Evolutionary conservation across 2,797 vertebrate genomes (phyloP), one percentile per base, ranked within the genome.

Genomic region (Smutsia temminckii): DNA sequence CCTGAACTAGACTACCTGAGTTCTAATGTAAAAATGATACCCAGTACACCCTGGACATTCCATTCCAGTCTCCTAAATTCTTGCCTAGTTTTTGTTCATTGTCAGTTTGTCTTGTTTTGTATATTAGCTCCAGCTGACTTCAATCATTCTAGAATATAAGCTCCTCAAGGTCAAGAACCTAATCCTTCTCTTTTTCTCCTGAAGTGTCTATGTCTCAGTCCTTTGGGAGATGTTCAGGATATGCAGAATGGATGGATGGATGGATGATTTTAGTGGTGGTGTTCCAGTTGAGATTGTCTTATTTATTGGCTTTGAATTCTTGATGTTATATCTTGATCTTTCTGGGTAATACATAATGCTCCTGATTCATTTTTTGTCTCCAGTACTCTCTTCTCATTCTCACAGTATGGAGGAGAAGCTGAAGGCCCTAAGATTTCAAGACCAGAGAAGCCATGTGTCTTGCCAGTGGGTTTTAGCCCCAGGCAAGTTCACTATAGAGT

Each of bases 271-370:
- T 88, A 85, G 51, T 89, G 51, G n/a, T 94, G 37, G 64, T 85
- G 16, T 93, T 74, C 46, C 34, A 83, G 0, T 61, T 94, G 81
- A 89, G n/a, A 92, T 90, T 92, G 27, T 90, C 46, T 91, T 87
- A 79, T 81, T 95, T 79, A 42, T 37, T 94, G 55, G 49, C 66
- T 96, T 95, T 93, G 25, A 95, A 88, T 95, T 96, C 34, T 96
- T 42, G 32, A 0, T 92, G 10, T 92, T 42, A 89, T n/a, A 6
- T 77, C 64, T 55, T 86, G 34, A 75, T 92, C 78, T 95, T 93
- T n/a, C 84, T 96, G 1, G 81, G 21, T 96, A 93, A 80, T 16
- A 78, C 21, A 6, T 37, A 72, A 78, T 85, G 61, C 55, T 93
- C 75, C 37, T 90, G 40, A 42, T 86, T 88, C 61, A 75, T 69